Conservation (phyloP, 2,113 vertebrate species). For the Anolis sagrei region DNA sequence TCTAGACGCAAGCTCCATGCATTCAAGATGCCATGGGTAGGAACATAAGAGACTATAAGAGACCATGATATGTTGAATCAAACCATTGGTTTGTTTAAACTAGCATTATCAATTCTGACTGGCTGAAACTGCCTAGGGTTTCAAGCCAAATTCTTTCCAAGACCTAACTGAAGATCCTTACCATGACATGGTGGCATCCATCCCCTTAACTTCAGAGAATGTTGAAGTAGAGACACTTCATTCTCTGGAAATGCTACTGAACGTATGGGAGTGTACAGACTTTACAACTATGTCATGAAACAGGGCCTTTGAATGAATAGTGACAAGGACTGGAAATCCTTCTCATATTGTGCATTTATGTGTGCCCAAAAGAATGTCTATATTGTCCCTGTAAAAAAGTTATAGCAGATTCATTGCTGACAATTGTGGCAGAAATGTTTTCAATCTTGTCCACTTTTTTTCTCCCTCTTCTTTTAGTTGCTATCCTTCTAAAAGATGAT, state of each 20-base stretch:
- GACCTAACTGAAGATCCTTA: no score
- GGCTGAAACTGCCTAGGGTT: no score
- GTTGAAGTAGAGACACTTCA: neutral
- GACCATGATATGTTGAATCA: no score
- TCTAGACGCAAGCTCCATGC: no score
- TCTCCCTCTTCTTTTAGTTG: constrained; percentile 78
- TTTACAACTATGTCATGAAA: neutral
- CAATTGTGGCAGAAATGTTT: constrained; percentile 27
- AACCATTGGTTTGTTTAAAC: no score
- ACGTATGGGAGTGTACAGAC: neutral
- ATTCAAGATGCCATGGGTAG: neutral
- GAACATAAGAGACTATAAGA: no score
- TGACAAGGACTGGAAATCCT: no score
- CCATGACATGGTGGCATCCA: no score
- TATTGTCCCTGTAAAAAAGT: neutral
- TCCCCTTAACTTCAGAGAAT: neutral
- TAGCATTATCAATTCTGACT: no score
- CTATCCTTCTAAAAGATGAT: constrained; percentile 94
- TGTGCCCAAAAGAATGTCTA: neutral
- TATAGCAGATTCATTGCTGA: neutral
- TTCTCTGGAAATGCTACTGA: neutral
- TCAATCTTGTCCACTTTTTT: constrained; percentile 36
- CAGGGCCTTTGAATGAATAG: neutral
- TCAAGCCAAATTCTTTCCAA: no score
- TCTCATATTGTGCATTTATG: neutral